Evolutionary conservation across 2,797 vertebrate genomes (phyloP), one percentile per base, ranked within the genome.

Genomic region (Hipposideros larvatus): DNA sequence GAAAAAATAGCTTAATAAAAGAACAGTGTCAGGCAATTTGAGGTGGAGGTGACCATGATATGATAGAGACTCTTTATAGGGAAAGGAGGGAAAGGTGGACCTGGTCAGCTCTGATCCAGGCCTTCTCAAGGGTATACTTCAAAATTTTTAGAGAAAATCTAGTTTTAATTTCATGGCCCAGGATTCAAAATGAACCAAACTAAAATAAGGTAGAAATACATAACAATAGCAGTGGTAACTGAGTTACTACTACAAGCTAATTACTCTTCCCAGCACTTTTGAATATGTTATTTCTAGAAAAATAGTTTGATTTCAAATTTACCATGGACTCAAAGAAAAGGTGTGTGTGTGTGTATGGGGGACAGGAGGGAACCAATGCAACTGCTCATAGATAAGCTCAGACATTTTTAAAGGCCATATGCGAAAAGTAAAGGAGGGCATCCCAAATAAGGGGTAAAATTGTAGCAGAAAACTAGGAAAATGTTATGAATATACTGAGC

Each of bases 241-340:
- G 83, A 95, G 5, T 41, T 83, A 78, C 61, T 92, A 66, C n/a
- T 46, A 75, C 1, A 85, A 77, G 8, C 31, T 51, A 71, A 83
- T 83, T 90, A 65, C 34, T 61, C 28, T 75, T 9, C 11, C 2
- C 26, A 68, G 46, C 0, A 68, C 34, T 80, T 51, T 88, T 70
- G 59, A 89, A 86, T 89, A 70, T 51, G 26, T 84, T 94, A 86
- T 51, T 94, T 78, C 41, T 65, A 63, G 37, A 66, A 85, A 77
- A 77, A 28, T 9, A 48, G 59, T 68, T 89, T 71, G 16, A 31
- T 65, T 85, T 61, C 63, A 75, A 9, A 46, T 85, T 61, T 26
- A 87, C 21, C 26, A 66, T 41, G 26, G 43, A 95, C 41, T 26
- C 14, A 7, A 65, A 51, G 26, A 34, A 15, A 19, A 59, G 53